Base-by-base conservation (phyloP, 2,113 vertebrate genomes). In the Tamias sibiricus region DNA sequence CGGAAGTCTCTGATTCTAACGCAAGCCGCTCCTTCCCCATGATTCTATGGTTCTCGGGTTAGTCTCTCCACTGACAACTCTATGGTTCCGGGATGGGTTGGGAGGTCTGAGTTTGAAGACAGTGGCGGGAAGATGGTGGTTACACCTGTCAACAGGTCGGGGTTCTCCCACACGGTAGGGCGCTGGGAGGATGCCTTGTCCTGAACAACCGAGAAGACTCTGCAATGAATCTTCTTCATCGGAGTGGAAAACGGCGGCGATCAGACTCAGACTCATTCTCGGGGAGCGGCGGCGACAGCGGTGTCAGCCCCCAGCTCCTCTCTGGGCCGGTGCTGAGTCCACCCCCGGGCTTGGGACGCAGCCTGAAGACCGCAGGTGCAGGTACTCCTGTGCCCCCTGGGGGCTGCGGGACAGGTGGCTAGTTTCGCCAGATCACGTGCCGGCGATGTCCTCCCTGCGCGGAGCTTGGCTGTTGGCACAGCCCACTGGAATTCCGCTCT, bases 341-440 rank as follows among this genome's bases (percentile, higher is more conserved):
- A 19, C 99, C 99, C 8, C 97, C 98, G 32, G 99, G 99, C 28
- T 97, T 99, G 95, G 98, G 99, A 10, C 80, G 98, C 82, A 98
- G 98, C 32, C 20, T 94, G 74, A 40, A 89, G 72, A 92, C 20
- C 28, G 28, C 93, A 0, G 90, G 85, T 14, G 54, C 81, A 92
- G 92, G 93, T 91, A 81, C 10, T 52, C 24, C 14, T 19, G 0
- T 40, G 47, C 7, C 14, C 22, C 1, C 35, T 14, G 22, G 81
- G 62, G 47, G 6, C 16, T 2, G 84, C 0, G 40, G 72, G 68
- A 3, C 24, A 20, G 32, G 72, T 7, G 83, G 62, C 5, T 93
- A 2, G 26, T 26, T 62, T 22, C 9, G 8, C 30, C 0, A 5
- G 35, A 59, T 57, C 24, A 0, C 54, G 2, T 10, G 59, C 10